Evolutionary conservation across 2,797 vertebrate species (phyloP).

Genomic region (Falco rusticolus): DNA sequence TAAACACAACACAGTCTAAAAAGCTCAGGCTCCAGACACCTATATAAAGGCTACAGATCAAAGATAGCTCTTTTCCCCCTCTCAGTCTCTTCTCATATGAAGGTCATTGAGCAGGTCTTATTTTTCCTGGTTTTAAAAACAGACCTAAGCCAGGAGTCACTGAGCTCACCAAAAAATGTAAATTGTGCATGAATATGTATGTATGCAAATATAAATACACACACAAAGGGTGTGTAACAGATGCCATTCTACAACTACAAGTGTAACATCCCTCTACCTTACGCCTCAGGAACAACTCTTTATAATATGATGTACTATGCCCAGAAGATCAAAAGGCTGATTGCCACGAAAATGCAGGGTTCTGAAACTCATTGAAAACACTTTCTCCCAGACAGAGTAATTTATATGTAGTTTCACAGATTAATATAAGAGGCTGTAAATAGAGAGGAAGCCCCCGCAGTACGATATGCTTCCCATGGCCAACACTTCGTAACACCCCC

Average conservation of each 20-base stretch:
- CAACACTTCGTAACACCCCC: neutral
- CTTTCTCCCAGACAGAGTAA: neutral
- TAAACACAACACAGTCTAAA: neutral
- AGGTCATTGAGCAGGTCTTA: conserved; percentile 4
- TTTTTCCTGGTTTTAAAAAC: conserved; percentile 44
- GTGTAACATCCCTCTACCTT: neutral
- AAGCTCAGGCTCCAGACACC: conserved; percentile 1
- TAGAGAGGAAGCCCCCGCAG: neutral
- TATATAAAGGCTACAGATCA: conserved; percentile 17
- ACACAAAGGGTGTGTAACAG: neutral
- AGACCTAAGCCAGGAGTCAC: neutral
- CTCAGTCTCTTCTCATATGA: neutral
- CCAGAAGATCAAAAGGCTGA: neutral
- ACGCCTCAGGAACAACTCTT: neutral
- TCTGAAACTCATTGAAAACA: neutral
- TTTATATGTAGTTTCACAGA: neutral
- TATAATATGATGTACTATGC: rapidly evolving
- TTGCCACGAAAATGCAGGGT: neutral
- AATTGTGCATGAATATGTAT: neutral
- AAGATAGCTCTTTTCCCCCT: neutral
- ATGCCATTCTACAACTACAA: neutral
- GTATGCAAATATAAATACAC: neutral
- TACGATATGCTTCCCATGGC: neutral
- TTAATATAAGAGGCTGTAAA: neutral
- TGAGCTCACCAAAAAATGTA: neutral